Percentiles rank a stretch among this genome's conserved stretches.
Conservation (phyloP, 2,797 vertebrate genomes). For the Chaenodraco wilsoni region DNA sequence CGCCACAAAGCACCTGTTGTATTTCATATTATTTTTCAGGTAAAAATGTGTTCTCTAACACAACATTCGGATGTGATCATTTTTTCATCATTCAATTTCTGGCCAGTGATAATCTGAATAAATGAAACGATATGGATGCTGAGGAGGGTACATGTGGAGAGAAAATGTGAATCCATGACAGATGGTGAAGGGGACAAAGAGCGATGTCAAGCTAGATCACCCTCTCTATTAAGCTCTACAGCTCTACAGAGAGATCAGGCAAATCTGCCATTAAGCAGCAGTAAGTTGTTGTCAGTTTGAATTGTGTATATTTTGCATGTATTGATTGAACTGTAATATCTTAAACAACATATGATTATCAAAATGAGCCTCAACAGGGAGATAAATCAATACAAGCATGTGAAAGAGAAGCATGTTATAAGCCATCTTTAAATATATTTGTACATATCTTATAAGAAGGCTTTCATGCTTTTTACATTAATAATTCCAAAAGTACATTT, state of each 20-base stretch:
- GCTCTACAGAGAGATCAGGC: slow-evolving; percentile 50
- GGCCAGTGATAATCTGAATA: background rate
- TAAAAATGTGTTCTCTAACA: background rate
- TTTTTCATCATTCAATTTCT: background rate
- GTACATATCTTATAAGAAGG: background rate
- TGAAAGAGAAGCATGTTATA: background rate
- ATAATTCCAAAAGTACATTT: background rate
- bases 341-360: slow-evolving; percentile 29
- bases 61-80: background rate
- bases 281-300: slow-evolving; percentile 17
- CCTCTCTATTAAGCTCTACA: slow-evolving; percentile 52
- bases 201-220: slow-evolving; percentile 46
- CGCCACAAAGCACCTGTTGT: background rate
- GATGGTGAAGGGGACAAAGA: slow-evolving; percentile 56
- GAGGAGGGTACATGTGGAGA: slow-evolving; percentile 13
- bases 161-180: slow-evolving; percentile 56
- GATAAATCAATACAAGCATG: background rate
- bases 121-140: slow-evolving; percentile 1
- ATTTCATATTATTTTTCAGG: background rate
- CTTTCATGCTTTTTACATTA: background rate
- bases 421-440: background rate
- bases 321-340: slow-evolving; percentile 31
- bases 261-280: slow-evolving; percentile 61
- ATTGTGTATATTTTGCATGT: slow-evolving; percentile 22
- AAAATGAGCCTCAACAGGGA: slow-evolving; percentile 4